phyloP scores from a whole-genome alignment of 2,113 vertebrate genomes.

The Seriola rivoliana region DNA sequence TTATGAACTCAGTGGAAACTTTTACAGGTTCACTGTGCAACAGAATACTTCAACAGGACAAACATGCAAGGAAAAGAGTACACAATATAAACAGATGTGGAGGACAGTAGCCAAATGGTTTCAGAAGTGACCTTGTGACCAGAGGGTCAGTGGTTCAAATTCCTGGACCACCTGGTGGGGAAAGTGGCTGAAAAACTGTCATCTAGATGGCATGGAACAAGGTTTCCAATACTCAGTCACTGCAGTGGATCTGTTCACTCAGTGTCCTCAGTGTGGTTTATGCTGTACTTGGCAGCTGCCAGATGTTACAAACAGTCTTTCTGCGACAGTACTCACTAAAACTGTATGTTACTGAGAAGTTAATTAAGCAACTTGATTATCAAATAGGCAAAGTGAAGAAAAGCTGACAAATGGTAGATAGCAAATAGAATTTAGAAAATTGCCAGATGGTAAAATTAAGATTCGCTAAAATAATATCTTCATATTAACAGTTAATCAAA shows the following conservation, averaged over 20 bases:
- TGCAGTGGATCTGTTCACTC: not conserved
- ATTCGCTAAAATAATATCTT: not conserved
- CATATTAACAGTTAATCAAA: not conserved
- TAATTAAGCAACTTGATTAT: not conserved
- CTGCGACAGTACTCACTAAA: no score
- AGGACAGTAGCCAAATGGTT: slow-evolving; percentile 65
- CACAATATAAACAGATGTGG: slow-evolving; percentile 57
- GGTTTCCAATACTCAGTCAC: not conserved
- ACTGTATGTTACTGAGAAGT: not conserved
- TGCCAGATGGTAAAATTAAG: not conserved
- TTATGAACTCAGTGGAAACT: not conserved
- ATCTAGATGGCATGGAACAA: not conserved
- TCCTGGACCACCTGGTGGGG: slow-evolving; percentile 45
- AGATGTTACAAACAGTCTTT: not conserved
- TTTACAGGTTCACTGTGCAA: not conserved
- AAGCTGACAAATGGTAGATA: not conserved
- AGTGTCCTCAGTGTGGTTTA: not conserved
- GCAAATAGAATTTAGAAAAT: not conserved
- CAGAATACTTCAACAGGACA: slow-evolving; percentile 12
- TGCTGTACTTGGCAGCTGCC: not conserved
- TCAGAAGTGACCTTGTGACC: slow-evolving; percentile 56
- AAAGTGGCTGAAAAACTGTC: slow-evolving; percentile 23
- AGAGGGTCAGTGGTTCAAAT: slow-evolving; percentile 66
- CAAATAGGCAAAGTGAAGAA: not conserved
- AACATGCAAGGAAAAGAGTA: not conserved